Base-by-base conservation (phyloP, 2,113 vertebrate genomes). In the Gambusia holbrooki region DNA sequence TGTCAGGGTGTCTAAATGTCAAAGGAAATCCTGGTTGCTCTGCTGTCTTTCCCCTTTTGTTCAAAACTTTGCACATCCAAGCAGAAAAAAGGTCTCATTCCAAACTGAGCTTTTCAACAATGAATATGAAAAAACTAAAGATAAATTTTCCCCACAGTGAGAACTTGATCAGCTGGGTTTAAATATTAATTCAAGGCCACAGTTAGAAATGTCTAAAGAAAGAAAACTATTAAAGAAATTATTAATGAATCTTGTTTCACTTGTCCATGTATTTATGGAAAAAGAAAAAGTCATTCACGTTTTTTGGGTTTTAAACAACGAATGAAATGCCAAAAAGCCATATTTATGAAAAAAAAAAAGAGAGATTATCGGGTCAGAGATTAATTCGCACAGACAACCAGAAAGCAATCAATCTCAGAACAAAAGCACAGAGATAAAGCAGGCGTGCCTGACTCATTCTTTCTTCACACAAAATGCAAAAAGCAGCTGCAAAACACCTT, bases 131-230 rank as follows among this genome's bases (percentile, higher is more conserved):
- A 84, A 71, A 73, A 79, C 62, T 33, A 37, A 61, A 54, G 74
- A 74, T 84, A 75, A 15, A 48, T 62, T 88, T 63, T 12, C 76
- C 80, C 69, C 6, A 4, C 66, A 73, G 69, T 37, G 66, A 80
- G 66, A 80, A 80, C 79, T 63, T 62, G 72, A 87, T 88, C 74
- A n/a, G 58, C 25, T 48, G 28, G 32, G 71, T 86, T 91, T 78
- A 91, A 91, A 91, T 89, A 90, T 90, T 87, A 60, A 92, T 86
- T 70, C 12, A 62, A 73, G 60, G 84, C 37, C 78, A 73, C 73
- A 64, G 76, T 27, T 84, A 76, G 87, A 72, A 72, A 79, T 66
- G n/a, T 66, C 29, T 60, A 27, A 32, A 88, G 79, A 90, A 80
- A 70, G 32, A 78, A 66, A 67, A 61, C 66, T 19, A 78, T 88